Percentiles rank a stretch among this genome's conserved stretches.
These are phyloP conservation scores for Carterocephalus palaemon DNA, from an alignment of 2,888 invertebrate genomes.

Conservation along the genomic window DNA sequence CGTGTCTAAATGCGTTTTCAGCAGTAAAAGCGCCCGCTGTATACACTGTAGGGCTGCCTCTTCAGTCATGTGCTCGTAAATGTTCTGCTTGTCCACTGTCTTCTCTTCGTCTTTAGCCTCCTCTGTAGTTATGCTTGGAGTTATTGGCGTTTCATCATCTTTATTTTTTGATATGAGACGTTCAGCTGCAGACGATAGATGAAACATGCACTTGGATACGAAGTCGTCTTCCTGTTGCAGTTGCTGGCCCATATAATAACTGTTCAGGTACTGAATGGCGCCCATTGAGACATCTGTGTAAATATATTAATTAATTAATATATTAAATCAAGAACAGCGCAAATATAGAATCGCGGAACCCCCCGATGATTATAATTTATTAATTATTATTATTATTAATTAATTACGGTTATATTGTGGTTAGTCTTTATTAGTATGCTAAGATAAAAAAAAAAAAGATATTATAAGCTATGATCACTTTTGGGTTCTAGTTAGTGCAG, in stretches of 20 bases:
- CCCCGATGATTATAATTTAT: too few relatives aligned
- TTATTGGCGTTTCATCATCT: constrained; percentile 44
- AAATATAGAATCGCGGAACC: too few relatives aligned
- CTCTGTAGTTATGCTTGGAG: constrained; percentile 36
- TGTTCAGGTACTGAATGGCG: constrained; percentile 95
- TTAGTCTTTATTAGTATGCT: too few relatives aligned
- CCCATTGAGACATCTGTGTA: constrained; percentile 91
- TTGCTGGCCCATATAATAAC: constrained; percentile 95
- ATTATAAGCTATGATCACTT: too few relatives aligned
- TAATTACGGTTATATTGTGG: too few relatives aligned
- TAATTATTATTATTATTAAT: too few relatives aligned
- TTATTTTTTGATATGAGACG: constrained; percentile 77
- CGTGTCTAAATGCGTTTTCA: constrained; percentile 96
- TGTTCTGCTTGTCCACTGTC: constrained; percentile 62
- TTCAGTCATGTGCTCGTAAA: constrained; percentile 78
- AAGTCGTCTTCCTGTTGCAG: constrained; percentile 95
- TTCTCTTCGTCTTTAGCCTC: constrained; percentile 54
- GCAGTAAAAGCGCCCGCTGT: constrained; percentile 90
- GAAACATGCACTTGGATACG: constrained; percentile 95
- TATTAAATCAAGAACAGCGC: too few relatives aligned
- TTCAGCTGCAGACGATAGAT: constrained; percentile 89
- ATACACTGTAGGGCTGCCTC: constrained; percentile 93
- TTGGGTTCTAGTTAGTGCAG: too few relatives aligned
- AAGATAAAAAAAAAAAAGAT: too few relatives aligned
- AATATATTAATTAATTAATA: too few relatives aligned